Base-by-base conservation (phyloP, 1,140 invertebrate species). In the Monomorium pharaonis region DNA sequence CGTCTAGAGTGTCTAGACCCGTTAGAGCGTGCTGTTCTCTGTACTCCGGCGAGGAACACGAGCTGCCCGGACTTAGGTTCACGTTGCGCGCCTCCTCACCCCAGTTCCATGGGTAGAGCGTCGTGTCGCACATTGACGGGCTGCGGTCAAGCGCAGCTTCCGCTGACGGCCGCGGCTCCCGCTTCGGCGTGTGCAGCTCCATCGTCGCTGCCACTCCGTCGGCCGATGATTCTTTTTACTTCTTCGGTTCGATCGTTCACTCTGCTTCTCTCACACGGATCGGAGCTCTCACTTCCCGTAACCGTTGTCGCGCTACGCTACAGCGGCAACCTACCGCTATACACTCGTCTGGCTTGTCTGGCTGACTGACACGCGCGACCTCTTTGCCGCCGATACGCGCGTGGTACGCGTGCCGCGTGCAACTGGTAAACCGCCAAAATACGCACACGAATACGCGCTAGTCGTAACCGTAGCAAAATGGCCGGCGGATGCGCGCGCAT, bases 21-120 rank as follows among this genome's bases (percentile, higher is more conserved):
- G 74, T 67, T 18, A 42, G 49, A 37, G 33, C 56, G 44, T 72
- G 84, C 56, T 89, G 72, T 4, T 93, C 91, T 0, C 89, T 54
- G 72, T 94, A 95, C 27, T 95, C 95, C 0, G 95, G 95, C 18
- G 94, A 95, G 0, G 94, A 95, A 30, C 95, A 95, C 9, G 95
- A 95, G 65, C 94, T 95, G 9, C 93, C 94, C 42, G 95, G 94
- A 33, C 94, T 95, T 0, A 95, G 88, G 42, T 94, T 94, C 10
- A 93, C 93, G 67, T 95, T 95, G 16, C 94, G 92, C 3, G 92
- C 94, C 63, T 95, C 94, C 9, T 95, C 94, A 80, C 92, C 89
- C 95, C 95, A 95, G 60, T 93, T 94, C 94, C 94, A 95, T 12
- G 94, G 94, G 49, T 93, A 92, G 42, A 94, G 75, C 91, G 92